Base-by-base conservation (phyloP, 1,140 invertebrate genomes). In the Oreohelix idahoensis region DNA sequence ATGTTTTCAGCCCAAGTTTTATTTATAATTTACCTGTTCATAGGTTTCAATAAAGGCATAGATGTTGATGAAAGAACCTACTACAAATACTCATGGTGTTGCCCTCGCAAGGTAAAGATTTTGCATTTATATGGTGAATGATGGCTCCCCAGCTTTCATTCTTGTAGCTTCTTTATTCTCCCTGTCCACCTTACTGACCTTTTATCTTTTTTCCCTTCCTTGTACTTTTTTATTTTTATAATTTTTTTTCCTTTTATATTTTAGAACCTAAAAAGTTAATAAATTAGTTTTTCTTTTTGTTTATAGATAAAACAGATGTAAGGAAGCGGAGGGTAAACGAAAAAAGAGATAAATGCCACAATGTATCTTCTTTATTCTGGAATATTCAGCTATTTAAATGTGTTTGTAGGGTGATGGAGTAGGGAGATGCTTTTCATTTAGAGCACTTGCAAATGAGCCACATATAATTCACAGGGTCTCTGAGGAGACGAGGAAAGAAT, bases 21-120 rank as follows among this genome's bases (percentile, higher is more conserved):
- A n/a, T n/a, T n/a, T n/a, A n/a, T n/a, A n/a, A 17, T 49, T 49
- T 49, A 49, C 17, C 17, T 49, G 45, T 17, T 49, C 53, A 58
- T 29, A 79, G 77, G 77, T 17, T 79, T n/a, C 29, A 79, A 79
- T 39, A 79, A 69, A 38, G 77, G 77, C 11, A 79, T 32, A 29
- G 35, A 58, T 42, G 45, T 79, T 23, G 77, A 79, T 79, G 51
- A 58, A 69, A 66, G 77, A 45, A 79, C 77, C 8, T 79, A 79
- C n/a, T 66, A 63, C 20, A 58, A 79, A 17, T 79, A 79, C 32
- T 39, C 51, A 15, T 79, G 77, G 51, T 66, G n/a, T 23, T 79
- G 77, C 66, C 17, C 38, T 10, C 17, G 29, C 13, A 63, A 79
- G 58, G 77, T 79, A 79, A 58, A 58, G 4, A 45, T 45, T 8